Percentiles rank a stretch among this genome's conserved stretches.
Conservation (phyloP, 1,140 invertebrate species). For the Drosophila pectinifera region DNA sequence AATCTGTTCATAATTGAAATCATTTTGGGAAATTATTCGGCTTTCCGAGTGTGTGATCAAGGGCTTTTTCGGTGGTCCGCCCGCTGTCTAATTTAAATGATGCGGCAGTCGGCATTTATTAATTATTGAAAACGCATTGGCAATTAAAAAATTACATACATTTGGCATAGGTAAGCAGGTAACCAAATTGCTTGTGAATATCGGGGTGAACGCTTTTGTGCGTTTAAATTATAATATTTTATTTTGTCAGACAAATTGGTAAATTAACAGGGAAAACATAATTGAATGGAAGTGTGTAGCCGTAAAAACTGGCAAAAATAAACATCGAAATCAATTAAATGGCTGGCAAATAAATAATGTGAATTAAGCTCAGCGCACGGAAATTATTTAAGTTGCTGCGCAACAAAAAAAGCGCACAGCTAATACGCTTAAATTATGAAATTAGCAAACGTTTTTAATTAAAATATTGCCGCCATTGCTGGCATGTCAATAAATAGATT, state of each 20-base stretch:
- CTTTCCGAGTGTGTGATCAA: slow-evolving; percentile 48
- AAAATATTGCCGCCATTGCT: slow-evolving; percentile 57
- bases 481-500: slow-evolving; percentile 43
- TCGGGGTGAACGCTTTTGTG: slow-evolving; percentile 20
- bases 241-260: slow-evolving; percentile 57
- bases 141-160: slow-evolving; percentile 7
- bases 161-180: slow-evolving; percentile 27
- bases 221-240: slow-evolving; percentile 58
- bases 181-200: slow-evolving; percentile 54
- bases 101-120: slow-evolving; percentile 39
- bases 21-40: slow-evolving; percentile 66
- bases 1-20: slow-evolving; percentile 74
- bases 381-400: slow-evolving; percentile 22
- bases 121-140: slow-evolving; percentile 44
- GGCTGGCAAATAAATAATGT: slow-evolving; percentile 57
- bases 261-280: slow-evolving; percentile 51
- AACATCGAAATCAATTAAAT: slow-evolving; percentile 70
- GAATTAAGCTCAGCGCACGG: slow-evolving; percentile 36
- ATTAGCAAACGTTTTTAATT: slow-evolving; percentile 75
- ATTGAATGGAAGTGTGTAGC: slow-evolving; percentile 38
- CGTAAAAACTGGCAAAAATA: slow-evolving; percentile 33
- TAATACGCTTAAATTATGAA: slow-evolving; percentile 75
- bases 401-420: slow-evolving; percentile 9
- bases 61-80: slow-evolving; percentile 13
- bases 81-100: slow-evolving; percentile 46